phyloP scores from a whole-genome alignment of 1,140 invertebrate species.

The Ceratitis capitata region DNA sequence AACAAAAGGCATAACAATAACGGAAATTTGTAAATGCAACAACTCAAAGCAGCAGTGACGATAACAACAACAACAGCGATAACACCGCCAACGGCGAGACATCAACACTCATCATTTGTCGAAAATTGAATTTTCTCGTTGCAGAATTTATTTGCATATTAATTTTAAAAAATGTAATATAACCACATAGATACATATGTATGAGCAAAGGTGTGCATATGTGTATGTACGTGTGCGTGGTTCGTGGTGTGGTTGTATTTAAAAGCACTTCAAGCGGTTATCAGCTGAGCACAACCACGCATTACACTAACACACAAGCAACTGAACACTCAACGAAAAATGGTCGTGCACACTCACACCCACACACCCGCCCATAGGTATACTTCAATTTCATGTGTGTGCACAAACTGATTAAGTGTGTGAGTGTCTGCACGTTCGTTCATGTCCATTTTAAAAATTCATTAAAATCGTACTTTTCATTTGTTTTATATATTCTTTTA shows the following conservation, averaged over 20 bases:
- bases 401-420: background rate
- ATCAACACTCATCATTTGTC: background rate
- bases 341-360: background rate
- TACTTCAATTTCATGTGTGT: too few relatives aligned
- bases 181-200: background rate
- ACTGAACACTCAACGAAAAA: background rate
- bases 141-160: slow-evolving; percentile 43
- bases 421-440: background rate
- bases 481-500: slow-evolving; percentile 62
- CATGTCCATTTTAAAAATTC: slow-evolving; percentile 55
- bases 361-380: too few relatives aligned
- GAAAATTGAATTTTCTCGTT: slow-evolving; percentile 41
- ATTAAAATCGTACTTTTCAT: slow-evolving; percentile 59
- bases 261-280: background rate
- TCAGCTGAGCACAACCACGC: background rate
- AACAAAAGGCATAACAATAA: background rate
- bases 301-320: background rate
- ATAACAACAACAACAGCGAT: background rate
- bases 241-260: too few relatives aligned
- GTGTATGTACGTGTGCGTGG: too few relatives aligned
- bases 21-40: background rate
- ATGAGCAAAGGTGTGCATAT: background rate
- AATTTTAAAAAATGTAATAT: slow-evolving; percentile 33
- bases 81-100: background rate
- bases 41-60: background rate